phyloP scores from a whole-genome alignment of 2,888 invertebrate genomes.

The Pristionchus entomophagus region DNA sequence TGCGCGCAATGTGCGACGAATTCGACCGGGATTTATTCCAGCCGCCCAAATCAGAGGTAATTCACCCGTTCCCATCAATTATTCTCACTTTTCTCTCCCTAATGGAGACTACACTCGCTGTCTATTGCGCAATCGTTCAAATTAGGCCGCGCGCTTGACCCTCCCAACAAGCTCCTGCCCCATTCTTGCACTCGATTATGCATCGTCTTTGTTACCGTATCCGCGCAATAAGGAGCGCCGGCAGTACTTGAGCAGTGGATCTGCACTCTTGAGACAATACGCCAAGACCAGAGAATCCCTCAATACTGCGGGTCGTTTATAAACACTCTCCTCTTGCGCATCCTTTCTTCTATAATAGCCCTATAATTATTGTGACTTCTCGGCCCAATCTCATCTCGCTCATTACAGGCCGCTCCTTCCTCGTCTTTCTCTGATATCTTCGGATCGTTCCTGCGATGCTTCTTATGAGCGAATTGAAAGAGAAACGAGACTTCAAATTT shows the following conservation, averaged over 20 bases:
- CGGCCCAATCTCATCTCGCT: not conserved
- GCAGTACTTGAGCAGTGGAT: constrained; percentile 1
- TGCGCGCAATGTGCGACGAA: not conserved
- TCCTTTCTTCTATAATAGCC: not conserved
- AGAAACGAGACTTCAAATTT: no score
- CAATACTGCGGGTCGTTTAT: not conserved
- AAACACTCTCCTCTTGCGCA: not conserved
- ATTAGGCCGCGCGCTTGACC: constrained; percentile 8
- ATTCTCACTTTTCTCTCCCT: constrained; percentile 46
- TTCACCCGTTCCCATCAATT: constrained; percentile 42
- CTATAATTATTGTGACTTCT: constrained; percentile 12
- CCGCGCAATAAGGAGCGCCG: constrained; percentile 27
- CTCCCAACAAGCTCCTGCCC: not conserved
- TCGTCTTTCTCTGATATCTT: not conserved
- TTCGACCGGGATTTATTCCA: constrained; percentile 33
- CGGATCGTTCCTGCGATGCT: not conserved
- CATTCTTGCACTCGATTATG: not conserved
- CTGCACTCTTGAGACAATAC: not conserved
- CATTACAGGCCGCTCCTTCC: not conserved
- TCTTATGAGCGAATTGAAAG: no score
- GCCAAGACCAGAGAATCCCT: not conserved
- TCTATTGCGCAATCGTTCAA: constrained; percentile 46
- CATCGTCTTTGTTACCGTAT: constrained; percentile 12
- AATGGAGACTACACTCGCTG: not conserved
- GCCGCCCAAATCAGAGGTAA: constrained; percentile 8